Evolutionary conservation across 2,113 vertebrate genomes (phyloP), one percentile per base, ranked within the genome.

Genomic region (Typhlomys cinereus): DNA sequence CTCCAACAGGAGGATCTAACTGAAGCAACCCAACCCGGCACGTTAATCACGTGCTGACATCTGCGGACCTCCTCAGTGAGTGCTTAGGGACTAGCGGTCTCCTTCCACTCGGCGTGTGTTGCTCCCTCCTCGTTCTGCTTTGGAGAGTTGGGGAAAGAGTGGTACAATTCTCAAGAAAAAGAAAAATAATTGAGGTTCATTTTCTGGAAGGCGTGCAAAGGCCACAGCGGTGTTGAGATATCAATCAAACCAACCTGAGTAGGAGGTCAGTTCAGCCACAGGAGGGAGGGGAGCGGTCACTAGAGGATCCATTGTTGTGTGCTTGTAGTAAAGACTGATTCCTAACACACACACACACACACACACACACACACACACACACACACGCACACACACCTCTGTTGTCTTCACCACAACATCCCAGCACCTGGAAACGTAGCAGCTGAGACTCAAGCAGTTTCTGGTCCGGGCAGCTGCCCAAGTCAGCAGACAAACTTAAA

Each of bases 151-250:
- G 25, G 69, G 52, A 18, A 36, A 90, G 29, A 91, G 59, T 86
- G 9, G 52, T 67, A 83, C n/a, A 59, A 50, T 84, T 83, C 75
- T 90, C 75, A 48, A 71, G 50, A 69, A 74, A 92, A 90, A 92
- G 69, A 79, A 92, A 89, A 89, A 46, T 61, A 50, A 75, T 74
- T 94, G 78, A 88, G 85, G 85, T 90, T 91, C 67, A 73, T 80
- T 92, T 85, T 89, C 66, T 69, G 61, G 88, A 81, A 89, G 70
- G 64, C 69, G 71, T 57, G 21, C 0, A 10, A 75, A 95, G 66
- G 89, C 80, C 67, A 87, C 29, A 7, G 69, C 34, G 17, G 61
- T 46, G 39, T 57, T 27, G 70, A 95, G 86, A 64, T 57, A 94
- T 89, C 54, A 44, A 57, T 85, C 92, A 92, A 85, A 84, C 13